Base-by-base conservation (phyloP, 2,888 invertebrate genomes). In the Axea sp. region DNA sequence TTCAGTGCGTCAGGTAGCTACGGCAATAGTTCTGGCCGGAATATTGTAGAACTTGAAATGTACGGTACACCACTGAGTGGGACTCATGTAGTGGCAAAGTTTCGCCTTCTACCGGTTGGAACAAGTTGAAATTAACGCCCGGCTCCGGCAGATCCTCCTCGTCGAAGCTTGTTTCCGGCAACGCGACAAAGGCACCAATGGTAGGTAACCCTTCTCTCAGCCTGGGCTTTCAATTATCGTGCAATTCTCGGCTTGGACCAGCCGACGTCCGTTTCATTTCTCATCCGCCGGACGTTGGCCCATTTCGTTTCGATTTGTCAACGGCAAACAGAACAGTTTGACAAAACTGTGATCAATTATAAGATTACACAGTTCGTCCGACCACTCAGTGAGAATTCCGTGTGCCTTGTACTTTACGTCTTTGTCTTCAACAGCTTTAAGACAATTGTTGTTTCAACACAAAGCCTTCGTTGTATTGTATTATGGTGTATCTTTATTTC, bases 151-250 rank as follows among this genome's bases (percentile, higher is more conserved):
- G 68, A 55, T 73, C 55, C 35, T 64, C 65, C 53, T 37, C 68
- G 69, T 64, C 64, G 68, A 62, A 62, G 62, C 65, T 73, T 51
- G 77, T 76, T 78, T 77, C 73, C 76, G 74, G 73, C 68, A 57
- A 49, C 59, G 75, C 77, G 79, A 80, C 79, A 81, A 81, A 80
- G 79, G 77, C 78, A 64, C 76, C 59, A 43, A 75, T 69, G 76
- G 74, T 68, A 62, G 60, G 64, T 67, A 75, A 78, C 79, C 75
- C 80, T 80, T 79, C 81, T 41, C 75, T 71, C 75, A 77, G 41
- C 77, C 76, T 69, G 78, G 76, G 81, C 79, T 83, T 83, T 83
- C 83, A 83, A 84, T 84, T 83, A 82, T 81, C 80, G 76, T 75
- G 80, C 82, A 82, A 81, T 83, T 83, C 82, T 68, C 78, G 60